These are phyloP conservation scores for Lutraria lutraria DNA, from an alignment of 2,888 invertebrate species.

Conservation along the genomic window DNA sequence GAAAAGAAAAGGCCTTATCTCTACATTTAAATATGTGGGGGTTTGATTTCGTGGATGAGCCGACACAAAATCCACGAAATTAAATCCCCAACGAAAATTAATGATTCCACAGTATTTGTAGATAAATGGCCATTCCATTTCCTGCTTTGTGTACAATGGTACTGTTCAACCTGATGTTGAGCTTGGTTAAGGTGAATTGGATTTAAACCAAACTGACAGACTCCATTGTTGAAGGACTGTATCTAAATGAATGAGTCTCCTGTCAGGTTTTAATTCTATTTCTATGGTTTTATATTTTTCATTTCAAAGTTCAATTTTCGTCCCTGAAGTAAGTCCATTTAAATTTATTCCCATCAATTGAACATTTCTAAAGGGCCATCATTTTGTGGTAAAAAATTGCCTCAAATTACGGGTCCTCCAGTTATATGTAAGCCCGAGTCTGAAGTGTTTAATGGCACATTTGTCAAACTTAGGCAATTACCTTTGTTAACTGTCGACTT, in stretches of 20 bases:
- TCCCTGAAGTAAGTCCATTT: slow-evolving; percentile 38
- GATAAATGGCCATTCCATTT: too few species aligned
- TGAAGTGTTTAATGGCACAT: slow-evolving; percentile 54
- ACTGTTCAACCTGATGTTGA: too few species aligned
- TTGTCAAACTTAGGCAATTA: slow-evolving; percentile 52
- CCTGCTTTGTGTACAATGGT: too few species aligned
- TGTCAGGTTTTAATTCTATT: background rate
- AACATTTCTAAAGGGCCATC: slow-evolving; percentile 43
- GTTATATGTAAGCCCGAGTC: slow-evolving; percentile 23
- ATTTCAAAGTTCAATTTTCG: slow-evolving; percentile 3
- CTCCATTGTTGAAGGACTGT: background rate
- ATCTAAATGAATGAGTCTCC: background rate
- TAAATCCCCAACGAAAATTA: too few species aligned
- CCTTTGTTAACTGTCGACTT: slow-evolving; percentile 20
- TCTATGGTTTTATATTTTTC: background rate
- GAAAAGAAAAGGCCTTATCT: too few species aligned
- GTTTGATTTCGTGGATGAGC: too few species aligned
- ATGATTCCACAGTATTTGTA: too few species aligned
- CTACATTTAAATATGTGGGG: too few species aligned
- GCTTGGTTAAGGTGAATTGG: background rate
- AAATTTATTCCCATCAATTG: slow-evolving; percentile 52
- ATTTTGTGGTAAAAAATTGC: slow-evolving; percentile 50
- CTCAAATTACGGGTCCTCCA: slow-evolving; percentile 47
- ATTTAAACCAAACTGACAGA: background rate
- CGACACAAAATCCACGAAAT: too few species aligned